phyloP scores from a whole-genome alignment of 2,797 vertebrate species.

The Chromobotia macracanthus region DNA sequence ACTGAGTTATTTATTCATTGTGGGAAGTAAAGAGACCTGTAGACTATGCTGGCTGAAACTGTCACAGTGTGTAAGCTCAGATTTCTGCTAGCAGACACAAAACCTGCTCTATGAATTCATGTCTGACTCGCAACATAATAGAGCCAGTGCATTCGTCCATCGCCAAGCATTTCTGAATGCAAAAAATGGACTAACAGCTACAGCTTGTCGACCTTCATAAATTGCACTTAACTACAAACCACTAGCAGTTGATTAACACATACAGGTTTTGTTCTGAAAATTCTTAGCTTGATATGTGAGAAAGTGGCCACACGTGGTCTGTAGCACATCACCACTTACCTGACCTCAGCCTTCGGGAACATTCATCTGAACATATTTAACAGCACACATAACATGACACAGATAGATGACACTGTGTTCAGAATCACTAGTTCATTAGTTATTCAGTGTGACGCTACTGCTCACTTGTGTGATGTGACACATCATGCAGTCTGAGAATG shows the following conservation, averaged over 20 bases:
- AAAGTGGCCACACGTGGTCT: background rate
- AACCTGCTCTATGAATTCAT: slow-evolving; percentile 13
- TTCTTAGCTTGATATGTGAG: no score
- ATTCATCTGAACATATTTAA: slow-evolving; percentile 35
- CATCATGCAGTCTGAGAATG: slow-evolving; percentile 67
- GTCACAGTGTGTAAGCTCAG: slow-evolving; percentile 20
- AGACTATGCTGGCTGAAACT: background rate
- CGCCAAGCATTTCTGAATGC: no score
- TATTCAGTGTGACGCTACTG: slow-evolving; percentile 21
- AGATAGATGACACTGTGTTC: slow-evolving; percentile 38
- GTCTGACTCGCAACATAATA: slow-evolving; percentile 20
- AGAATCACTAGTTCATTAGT: slow-evolving; percentile 9
- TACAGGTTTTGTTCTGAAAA: background rate
- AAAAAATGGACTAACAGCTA: no score
- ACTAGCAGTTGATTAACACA: background rate
- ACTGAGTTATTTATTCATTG: slow-evolving; percentile 36
- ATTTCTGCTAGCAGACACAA: slow-evolving; percentile 28
- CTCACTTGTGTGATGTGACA: slow-evolving; percentile 57
- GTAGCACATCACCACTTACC: slow-evolving; percentile 60
- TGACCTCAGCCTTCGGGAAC: slow-evolving; percentile 30
- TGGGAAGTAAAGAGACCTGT: slow-evolving; percentile 34
- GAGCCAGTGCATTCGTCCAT: background rate
- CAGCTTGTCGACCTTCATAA: no score
- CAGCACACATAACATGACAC: slow-evolving; percentile 28
- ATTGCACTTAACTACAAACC: background rate